Percentiles rank a stretch among this genome's conserved stretches.
phyloP scores from a whole-genome alignment of 2,888 invertebrate species.

The Cephus pygmeus region DNA sequence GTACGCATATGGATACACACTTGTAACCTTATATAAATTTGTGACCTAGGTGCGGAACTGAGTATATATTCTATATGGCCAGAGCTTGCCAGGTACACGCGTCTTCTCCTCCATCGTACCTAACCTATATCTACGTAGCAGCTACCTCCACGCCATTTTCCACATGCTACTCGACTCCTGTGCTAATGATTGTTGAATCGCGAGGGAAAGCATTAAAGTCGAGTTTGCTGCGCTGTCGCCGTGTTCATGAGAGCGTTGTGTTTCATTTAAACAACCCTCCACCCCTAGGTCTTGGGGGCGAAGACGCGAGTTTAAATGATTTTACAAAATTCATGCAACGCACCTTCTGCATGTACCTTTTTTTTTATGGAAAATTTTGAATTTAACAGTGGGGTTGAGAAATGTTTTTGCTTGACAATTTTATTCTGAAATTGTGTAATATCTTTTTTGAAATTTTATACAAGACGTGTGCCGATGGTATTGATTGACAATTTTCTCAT shows the following conservation, averaged over 20 bases:
- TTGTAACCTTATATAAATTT: neutral
- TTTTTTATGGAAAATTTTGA: neutral
- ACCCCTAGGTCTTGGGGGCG: neutral
- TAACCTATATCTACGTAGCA: neutral
- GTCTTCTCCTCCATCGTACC: neutral
- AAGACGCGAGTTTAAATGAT: neutral
- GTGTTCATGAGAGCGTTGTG: slow-evolving; percentile 1
- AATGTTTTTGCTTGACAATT: neutral
- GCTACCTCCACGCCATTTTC: neutral
- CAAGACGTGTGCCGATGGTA: neutral
- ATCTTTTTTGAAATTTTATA: neutral
- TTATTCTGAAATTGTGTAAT: neutral
- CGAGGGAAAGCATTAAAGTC: slow-evolving; percentile 6
- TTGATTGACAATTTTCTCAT: neutral
- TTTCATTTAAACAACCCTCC: neutral
- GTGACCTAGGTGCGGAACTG: neutral
- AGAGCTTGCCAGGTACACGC: neutral
- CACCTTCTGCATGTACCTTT: neutral
- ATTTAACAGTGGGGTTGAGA: neutral
- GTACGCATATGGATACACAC: neutral
- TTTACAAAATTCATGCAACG: neutral
- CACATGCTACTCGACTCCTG: neutral
- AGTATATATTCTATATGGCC: neutral
- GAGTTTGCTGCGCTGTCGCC: slow-evolving; percentile 4
- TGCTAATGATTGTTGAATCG: slow-evolving; percentile 9